phyloP scores from a whole-genome alignment of 2,797 vertebrate species.

The Mormyrus proboscirostris region DNA sequence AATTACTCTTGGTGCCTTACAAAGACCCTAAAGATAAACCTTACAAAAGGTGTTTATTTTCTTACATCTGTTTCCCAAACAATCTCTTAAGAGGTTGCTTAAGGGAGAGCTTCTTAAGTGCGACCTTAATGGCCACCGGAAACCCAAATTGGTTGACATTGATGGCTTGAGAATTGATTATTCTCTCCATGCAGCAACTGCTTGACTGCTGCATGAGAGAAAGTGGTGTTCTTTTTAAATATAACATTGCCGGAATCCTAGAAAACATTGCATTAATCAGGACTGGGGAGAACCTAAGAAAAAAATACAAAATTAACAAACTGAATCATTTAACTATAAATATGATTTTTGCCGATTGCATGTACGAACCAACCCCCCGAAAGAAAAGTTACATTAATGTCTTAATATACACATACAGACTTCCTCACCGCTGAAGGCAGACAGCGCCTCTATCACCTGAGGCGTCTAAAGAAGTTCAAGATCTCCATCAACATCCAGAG shows the following conservation, averaged over 20 bases:
- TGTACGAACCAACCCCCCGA: not conserved
- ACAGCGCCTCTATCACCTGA: no score
- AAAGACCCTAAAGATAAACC: not conserved
- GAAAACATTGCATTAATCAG: not conserved
- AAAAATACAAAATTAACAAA: not conserved
- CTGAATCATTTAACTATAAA: not conserved
- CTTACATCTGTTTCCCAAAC: not conserved
- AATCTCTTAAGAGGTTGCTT: not conserved
- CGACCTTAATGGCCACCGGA: not conserved
- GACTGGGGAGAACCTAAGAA: not conserved
- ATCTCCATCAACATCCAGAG: no score
- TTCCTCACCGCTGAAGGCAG: no score
- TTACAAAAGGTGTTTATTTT: not conserved
- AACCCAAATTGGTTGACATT: not conserved
- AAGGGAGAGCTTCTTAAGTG: not conserved
- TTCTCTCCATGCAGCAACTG: not conserved
- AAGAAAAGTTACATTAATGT: no score
- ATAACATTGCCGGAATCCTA: not conserved
- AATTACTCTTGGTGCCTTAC: not conserved
- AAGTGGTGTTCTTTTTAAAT: not conserved
- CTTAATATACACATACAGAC: no score
- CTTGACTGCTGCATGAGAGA: not conserved
- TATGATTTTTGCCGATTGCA: not conserved
- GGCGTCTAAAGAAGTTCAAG: no score
- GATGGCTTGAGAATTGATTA: not conserved